phyloP scores from a whole-genome alignment of 2,113 vertebrate genomes.

The Stercorarius parasiticus region DNA sequence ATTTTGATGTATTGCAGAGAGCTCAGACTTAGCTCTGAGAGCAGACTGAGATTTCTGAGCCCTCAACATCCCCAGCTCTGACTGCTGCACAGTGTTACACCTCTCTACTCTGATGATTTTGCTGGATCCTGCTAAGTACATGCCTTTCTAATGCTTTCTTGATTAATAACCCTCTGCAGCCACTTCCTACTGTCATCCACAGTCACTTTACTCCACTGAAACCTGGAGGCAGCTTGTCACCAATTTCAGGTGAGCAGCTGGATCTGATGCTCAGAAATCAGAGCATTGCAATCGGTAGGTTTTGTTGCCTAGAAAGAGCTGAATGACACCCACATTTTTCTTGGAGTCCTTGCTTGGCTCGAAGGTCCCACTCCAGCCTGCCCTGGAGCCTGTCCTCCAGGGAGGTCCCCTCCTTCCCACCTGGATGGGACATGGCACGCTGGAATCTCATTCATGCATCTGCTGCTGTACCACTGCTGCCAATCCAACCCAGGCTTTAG shows the following conservation, averaged over 20 bases:
- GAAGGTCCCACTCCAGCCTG: fast-evolving
- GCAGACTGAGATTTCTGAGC: background rate
- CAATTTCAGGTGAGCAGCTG: background rate
- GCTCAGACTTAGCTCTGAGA: background rate
- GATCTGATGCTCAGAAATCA: background rate
- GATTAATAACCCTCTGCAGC: background rate
- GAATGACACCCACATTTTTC: background rate
- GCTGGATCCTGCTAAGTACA: background rate
- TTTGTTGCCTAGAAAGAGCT: background rate
- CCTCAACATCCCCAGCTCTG: background rate
- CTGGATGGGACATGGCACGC: fast-evolving
- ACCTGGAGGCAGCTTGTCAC: background rate
- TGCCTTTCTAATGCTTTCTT: background rate
- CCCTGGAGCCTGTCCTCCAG: background rate
- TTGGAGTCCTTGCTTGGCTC: background rate
- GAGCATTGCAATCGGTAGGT: background rate
- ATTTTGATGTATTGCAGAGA: background rate
- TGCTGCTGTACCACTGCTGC: slow-evolving; percentile 23
- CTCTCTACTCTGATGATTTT: background rate
- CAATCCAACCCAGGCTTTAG: slow-evolving; percentile 28
- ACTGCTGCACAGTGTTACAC: background rate
- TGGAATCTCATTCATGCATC: slow-evolving; percentile 64
- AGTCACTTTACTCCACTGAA: background rate
- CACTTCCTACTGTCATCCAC: background rate
- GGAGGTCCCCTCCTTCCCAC: background rate